Conservation (phyloP, 2,888 invertebrate genomes). For the Lysandra bellargus region DNA sequence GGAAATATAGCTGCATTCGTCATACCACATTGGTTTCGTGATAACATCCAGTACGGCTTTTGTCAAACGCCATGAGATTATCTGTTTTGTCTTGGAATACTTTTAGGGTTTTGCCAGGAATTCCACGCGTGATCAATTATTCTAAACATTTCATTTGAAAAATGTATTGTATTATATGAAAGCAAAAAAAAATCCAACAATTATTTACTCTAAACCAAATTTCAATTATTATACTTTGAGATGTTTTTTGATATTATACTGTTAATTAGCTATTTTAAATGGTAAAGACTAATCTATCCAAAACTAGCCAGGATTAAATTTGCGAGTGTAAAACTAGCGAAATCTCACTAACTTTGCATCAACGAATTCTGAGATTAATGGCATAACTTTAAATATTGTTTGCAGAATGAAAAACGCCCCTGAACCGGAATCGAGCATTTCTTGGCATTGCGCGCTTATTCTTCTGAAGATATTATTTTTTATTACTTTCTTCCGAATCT, state of each 20-base stretch:
- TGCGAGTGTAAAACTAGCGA: not conserved
- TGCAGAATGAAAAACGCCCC: constrained; percentile 10
- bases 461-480: constrained; percentile 15
- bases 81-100: not conserved
- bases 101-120: not conserved
- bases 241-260: too few species aligned
- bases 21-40: constrained; percentile 60
- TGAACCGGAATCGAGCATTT: constrained; percentile 18
- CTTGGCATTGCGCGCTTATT: constrained; percentile 7
- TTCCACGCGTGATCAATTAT: not conserved
- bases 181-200: too few species aligned
- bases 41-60: constrained; percentile 46
- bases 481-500: constrained; percentile 16
- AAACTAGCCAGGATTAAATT: not conserved
- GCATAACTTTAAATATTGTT: constrained; percentile 24
- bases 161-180: too few species aligned
- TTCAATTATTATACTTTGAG: too few species aligned
- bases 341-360: not conserved
- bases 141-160: not conserved
- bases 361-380: not conserved
- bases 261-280: too few species aligned
- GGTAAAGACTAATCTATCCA: not conserved
- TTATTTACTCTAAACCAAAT: too few species aligned
- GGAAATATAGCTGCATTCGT: constrained; percentile 70
- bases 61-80: constrained; percentile 13